Conservation (phyloP, 2,797 vertebrate species). For the Synanceia verrucosa region DNA sequence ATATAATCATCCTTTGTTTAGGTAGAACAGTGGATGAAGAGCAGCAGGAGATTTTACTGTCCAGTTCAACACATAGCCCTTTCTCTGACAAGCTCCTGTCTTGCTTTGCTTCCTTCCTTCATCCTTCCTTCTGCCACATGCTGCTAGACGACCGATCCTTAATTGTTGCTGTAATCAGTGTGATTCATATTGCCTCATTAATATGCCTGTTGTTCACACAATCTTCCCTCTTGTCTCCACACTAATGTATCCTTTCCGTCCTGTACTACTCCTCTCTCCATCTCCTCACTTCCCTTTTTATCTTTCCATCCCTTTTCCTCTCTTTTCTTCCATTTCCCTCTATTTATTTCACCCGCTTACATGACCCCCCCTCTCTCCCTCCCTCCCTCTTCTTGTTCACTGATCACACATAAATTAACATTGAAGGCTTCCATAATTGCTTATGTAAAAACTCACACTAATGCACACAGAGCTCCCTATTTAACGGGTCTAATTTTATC, state of each 20-base stretch:
- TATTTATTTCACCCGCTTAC: constrained; percentile 67
- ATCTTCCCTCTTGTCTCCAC: constrained; percentile 69
- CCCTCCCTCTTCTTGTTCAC: constrained; percentile 62
- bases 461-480: constrained; percentile 75
- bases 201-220: constrained; percentile 81
- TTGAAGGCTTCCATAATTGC: constrained; percentile 83
- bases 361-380: constrained; percentile 47
- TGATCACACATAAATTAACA: constrained; percentile 85
- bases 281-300: constrained; percentile 54
- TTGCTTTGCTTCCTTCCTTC: constrained; percentile 42
- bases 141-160: constrained; percentile 71
- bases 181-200: constrained; percentile 85
- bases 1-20: neutral
- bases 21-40: neutral
- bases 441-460: constrained; percentile 82
- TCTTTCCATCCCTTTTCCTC: constrained; percentile 56
- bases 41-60: constrained; percentile 20
- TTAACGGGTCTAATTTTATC: constrained; percentile 81
- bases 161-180: constrained; percentile 83
- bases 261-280: constrained; percentile 46
- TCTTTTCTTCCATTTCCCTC: constrained; percentile 68
- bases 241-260: constrained; percentile 62
- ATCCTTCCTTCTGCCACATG: constrained; percentile 65
- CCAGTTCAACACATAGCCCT: constrained; percentile 26
- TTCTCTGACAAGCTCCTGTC: constrained; percentile 31